Percentiles rank a stretch among this genome's conserved stretches.
These are phyloP conservation scores for Novumbra hubbsi DNA, from an alignment of 2,797 vertebrate species.

Conservation along the genomic window DNA sequence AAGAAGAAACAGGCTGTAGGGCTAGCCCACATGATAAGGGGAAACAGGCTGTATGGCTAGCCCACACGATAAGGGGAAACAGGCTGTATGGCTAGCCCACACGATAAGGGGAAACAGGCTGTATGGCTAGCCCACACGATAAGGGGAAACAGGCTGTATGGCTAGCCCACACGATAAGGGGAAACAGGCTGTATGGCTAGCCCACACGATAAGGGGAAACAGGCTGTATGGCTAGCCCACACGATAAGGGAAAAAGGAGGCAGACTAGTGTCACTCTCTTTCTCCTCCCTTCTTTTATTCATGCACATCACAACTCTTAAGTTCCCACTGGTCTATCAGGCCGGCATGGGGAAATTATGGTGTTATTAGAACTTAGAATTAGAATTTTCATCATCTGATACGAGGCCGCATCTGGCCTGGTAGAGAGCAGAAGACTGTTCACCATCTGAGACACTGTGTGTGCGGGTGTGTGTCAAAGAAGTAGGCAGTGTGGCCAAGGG, in stretches of 20 bases:
- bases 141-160: slow-evolving; percentile 38
- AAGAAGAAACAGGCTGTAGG: slow-evolving; percentile 39
- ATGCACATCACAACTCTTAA: slow-evolving; percentile 13
- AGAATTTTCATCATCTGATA: slow-evolving; percentile 2
- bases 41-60: slow-evolving; percentile 41
- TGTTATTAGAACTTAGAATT: slow-evolving; percentile 16
- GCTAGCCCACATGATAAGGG: slow-evolving; percentile 30
- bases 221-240: slow-evolving; percentile 37
- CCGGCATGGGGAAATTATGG: slow-evolving; percentile 21
- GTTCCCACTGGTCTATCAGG: slow-evolving; percentile 16
- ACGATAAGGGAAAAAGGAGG: slow-evolving; percentile 19
- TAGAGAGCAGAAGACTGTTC: slow-evolving; percentile 5
- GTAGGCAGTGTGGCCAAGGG: no score
- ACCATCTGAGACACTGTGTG: slow-evolving; percentile 3
- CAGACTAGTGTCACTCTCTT: neutral
- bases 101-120: slow-evolving; percentile 37
- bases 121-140: slow-evolving; percentile 30
- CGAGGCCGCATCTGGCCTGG: slow-evolving; percentile 13
- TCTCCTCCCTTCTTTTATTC: neutral
- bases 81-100: slow-evolving; percentile 37
- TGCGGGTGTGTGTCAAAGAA: slow-evolving; percentile 2
- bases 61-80: slow-evolving; percentile 27
- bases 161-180: slow-evolving; percentile 30
- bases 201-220: slow-evolving; percentile 27
- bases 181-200: slow-evolving; percentile 41